These are phyloP conservation scores for Cabera pusaria DNA, from an alignment of 2,888 invertebrate species.

Conservation along the genomic window DNA sequence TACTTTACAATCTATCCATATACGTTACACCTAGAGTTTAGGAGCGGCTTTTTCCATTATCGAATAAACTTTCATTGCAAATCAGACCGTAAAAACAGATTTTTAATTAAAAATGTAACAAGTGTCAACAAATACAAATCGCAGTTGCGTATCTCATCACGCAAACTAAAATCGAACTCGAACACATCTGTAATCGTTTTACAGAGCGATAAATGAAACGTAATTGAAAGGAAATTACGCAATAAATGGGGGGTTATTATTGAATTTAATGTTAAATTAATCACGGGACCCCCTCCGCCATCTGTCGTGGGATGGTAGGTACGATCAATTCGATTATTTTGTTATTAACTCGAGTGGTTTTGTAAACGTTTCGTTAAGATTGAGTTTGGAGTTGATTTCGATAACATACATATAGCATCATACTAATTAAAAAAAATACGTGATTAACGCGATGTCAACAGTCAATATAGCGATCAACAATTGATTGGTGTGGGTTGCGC, in stretches of 20 bases:
- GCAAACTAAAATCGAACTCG: conserved; percentile 26
- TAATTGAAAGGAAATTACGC: conserved; percentile 82
- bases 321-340: conserved; percentile 50
- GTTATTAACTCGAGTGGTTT: conserved; percentile 46
- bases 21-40: too few species aligned
- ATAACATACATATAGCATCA: too few species aligned
- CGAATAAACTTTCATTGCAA: too few species aligned
- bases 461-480: too few species aligned
- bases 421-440: too few species aligned
- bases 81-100: too few species aligned
- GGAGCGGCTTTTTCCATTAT: too few species aligned
- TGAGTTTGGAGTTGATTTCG: conserved; percentile 8
- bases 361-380: conserved; percentile 24
- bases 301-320: conserved; percentile 64
- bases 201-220: conserved; percentile 78
- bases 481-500: too few species aligned
- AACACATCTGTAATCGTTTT: conserved; percentile 62
- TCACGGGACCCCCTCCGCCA: conserved; percentile 67
- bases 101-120: too few species aligned
- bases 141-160: neutral
- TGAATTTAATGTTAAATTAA: conserved; percentile 83
- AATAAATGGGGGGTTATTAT: conserved; percentile 82
- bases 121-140: too few species aligned
- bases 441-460: too few species aligned
- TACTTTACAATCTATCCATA: too few species aligned